phyloP scores from a whole-genome alignment of 2,888 invertebrate species.

The Cotesia congregata region DNA sequence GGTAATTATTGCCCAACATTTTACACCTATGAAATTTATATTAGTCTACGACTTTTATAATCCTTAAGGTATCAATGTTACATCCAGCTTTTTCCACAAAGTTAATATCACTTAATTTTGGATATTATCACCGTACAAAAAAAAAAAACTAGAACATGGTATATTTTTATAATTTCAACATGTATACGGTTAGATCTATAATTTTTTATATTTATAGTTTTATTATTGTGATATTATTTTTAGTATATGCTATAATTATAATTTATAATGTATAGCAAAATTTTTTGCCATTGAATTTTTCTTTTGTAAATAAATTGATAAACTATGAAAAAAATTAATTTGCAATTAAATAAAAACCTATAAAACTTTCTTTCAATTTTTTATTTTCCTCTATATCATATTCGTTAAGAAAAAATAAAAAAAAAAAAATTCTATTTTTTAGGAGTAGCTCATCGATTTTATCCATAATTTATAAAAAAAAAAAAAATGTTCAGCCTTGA shows the following conservation, averaged over 20 bases:
- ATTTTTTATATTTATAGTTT: background rate
- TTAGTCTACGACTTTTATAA: background rate
- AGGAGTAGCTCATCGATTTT: background rate
- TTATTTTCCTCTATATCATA: too few relatives aligned
- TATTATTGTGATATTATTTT: background rate
- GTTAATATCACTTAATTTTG: too few relatives aligned
- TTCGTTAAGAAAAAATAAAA: too few relatives aligned
- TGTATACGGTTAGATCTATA: constrained; percentile 25
- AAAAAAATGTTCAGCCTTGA: background rate
- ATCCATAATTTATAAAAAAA: background rate
- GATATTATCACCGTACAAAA: too few relatives aligned
- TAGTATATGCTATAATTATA: constrained; percentile 14
- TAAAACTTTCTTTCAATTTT: too few relatives aligned
- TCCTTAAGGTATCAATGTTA: background rate
- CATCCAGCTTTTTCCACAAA: too few relatives aligned
- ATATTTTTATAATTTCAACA: background rate
- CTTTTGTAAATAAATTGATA: too few relatives aligned
- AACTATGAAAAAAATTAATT: too few relatives aligned
- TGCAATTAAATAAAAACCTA: too few relatives aligned
- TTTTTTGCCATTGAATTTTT: too few relatives aligned
- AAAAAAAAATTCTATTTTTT: too few relatives aligned
- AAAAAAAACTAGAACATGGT: background rate
- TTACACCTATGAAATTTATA: constrained; percentile 20
- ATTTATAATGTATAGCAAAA: background rate
- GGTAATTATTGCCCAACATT: constrained; percentile 4